Evolutionary conservation across 2,888 invertebrate genomes (phyloP).

Genomic region (Eupithecia tripunctaria): DNA sequence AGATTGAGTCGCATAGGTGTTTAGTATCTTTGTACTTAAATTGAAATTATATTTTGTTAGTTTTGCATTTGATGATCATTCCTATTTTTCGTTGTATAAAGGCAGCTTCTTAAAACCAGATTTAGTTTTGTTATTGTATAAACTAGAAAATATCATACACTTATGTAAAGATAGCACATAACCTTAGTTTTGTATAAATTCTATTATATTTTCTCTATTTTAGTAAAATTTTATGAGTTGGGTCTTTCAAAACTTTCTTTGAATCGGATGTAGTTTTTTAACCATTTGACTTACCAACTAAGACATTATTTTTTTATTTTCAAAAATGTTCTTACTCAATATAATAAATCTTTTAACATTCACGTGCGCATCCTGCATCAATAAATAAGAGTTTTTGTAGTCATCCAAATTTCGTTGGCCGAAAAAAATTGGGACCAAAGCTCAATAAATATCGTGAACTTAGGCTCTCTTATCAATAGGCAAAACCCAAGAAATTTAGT

Average conservation of each 20-base stretch:
- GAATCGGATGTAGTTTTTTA: neutral
- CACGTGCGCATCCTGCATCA: neutral
- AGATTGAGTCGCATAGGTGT: conserved; percentile 4
- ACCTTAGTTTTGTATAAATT: conserved; percentile 9
- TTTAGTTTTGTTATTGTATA: conserved; percentile 12
- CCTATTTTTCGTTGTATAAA: conserved; percentile 55
- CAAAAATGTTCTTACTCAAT: neutral
- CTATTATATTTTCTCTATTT: neutral
- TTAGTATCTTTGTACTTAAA: conserved; percentile 24
- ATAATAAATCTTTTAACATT: neutral
- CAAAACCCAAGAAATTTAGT: neutral
- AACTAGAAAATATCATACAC: conserved; percentile 8
- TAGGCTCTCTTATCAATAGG: neutral
- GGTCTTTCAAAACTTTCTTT: neutral
- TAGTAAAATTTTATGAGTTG: neutral
- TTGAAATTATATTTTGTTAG: conserved; percentile 10
- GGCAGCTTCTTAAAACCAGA: conserved; percentile 49
- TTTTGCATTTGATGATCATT: conserved; percentile 51
- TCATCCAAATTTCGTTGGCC: neutral
- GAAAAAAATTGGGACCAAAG: conserved; percentile 13
- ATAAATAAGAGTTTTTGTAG: neutral
- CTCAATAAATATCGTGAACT: neutral
- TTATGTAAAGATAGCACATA: conserved; percentile 3
- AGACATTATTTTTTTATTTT: neutral
- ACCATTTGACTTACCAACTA: neutral